These are phyloP conservation scores for Cydia pomonella DNA, from an alignment of 1,140 invertebrate species.

Conservation along the genomic window DNA sequence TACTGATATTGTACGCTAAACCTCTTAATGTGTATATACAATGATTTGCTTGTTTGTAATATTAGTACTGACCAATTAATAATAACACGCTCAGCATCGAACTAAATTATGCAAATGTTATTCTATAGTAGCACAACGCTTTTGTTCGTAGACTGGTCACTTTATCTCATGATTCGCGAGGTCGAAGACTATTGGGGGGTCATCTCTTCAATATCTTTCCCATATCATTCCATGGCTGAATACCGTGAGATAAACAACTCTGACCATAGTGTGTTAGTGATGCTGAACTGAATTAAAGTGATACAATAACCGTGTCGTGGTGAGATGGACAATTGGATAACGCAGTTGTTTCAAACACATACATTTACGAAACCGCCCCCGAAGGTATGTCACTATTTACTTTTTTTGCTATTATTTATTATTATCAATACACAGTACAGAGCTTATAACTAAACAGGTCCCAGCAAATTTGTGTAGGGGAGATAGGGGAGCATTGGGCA, in stretches of 20 bases:
- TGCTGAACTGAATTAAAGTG: slow-evolving; percentile 37
- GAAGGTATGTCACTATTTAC: slow-evolving; percentile 53
- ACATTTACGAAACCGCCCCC: slow-evolving; percentile 54
- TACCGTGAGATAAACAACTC: slow-evolving; percentile 65
- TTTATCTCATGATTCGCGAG: slow-evolving; percentile 72
- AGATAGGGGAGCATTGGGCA: no score
- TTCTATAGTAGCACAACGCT: slow-evolving; percentile 41
- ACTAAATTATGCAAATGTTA: slow-evolving; percentile 61
- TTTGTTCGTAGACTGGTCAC: slow-evolving; percentile 64
- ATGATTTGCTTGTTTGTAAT: neutral
- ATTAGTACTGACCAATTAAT: slow-evolving; percentile 2
- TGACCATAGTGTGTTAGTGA: neutral
- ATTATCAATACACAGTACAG: no score
- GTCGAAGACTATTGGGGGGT: slow-evolving; percentile 62
- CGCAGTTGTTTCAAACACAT: slow-evolving; percentile 67
- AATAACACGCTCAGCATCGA: slow-evolving; percentile 3
- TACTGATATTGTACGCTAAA: neutral
- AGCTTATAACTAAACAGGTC: no score
- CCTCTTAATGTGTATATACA: neutral
- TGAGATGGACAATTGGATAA: slow-evolving; percentile 72
- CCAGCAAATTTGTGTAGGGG: no score
- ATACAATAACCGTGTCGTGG: neutral
- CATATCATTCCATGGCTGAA: slow-evolving; percentile 64
- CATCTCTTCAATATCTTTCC: slow-evolving; percentile 67
- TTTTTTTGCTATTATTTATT: no score